Evolutionary conservation across 2,888 invertebrate species (phyloP), one percentile per base, ranked within the genome.

Genomic region (Plebejus anna): DNA sequence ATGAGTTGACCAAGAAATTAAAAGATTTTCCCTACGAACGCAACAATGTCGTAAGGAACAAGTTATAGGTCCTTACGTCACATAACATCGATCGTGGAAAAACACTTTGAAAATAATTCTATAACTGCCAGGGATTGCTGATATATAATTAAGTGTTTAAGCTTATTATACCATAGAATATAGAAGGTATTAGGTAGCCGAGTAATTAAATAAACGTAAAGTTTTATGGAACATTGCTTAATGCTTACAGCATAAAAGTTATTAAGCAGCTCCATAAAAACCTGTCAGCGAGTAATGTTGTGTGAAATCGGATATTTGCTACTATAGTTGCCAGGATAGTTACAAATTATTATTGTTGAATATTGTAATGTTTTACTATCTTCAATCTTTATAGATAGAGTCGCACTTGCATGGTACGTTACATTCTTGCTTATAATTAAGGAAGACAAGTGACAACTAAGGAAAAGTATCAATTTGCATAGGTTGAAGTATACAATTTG

Each of bases 101-200:
- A 89, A 89, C 86, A 88, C 86, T 80, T 80, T 88, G 90, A 87
- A 89, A 88, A 90, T 89, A 85, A 85, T 89, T 88, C 85, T 84
- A 85, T 86, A 87, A 87, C 86, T 84, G 11, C 42, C 61, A 42
- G 61, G 13, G 61, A 75, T 38, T 61, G 11, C 75, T 32, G 28
- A 32, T 28, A 32, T 73, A 51, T 73, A 73, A 73, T 55, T 73
- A 73, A 73, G 73, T 28, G 28, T 28, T 61, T 61, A 59, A 59
- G n/a, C 22, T 59, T 59, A 59, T 59, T 22, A 22, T 11, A 28
- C 59, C 59, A 59, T 22, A 59, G 61, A 61, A 28, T 61, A 61
- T 61, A 28, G 61, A 61, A 61, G 61, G 6, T 61, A 61, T 61
- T 9, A 22, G 59, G 61, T 61, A 61, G 28, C 28, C 22, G 3